Percentiles rank a stretch among this genome's conserved stretches.
phyloP scores from a whole-genome alignment of 2,888 invertebrate species.

The Thecocarcelia acutangulata region DNA sequence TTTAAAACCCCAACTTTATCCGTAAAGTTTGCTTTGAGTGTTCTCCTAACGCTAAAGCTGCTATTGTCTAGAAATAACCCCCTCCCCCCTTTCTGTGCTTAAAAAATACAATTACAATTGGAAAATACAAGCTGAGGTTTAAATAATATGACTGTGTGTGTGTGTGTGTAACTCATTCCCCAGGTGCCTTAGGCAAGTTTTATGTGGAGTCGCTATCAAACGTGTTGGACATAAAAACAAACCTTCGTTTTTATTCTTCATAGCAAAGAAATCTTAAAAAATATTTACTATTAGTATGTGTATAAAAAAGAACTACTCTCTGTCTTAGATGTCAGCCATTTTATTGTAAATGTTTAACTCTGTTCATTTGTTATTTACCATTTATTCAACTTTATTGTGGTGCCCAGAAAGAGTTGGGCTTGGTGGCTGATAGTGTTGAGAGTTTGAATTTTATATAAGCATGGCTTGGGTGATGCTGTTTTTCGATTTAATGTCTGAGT shows the following conservation, averaged over 20 bases:
- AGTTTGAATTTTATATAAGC: constrained; percentile 28
- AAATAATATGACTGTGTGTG: neutral
- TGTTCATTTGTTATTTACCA: constrained; percentile 1
- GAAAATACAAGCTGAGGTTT: neutral
- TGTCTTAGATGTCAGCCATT: constrained; percentile 51
- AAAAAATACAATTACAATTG: constrained; percentile 21
- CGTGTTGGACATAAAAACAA: constrained; percentile 53
- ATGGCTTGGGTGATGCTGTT: constrained; percentile 28
- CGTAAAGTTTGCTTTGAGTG: constrained; percentile 42
- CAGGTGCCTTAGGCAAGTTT: constrained; percentile 20
- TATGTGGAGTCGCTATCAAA: constrained; percentile 41
- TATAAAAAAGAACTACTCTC: neutral
- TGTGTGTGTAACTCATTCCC: constrained; percentile 26
- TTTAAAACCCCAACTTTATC: constrained; percentile 59
- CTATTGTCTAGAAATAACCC: neutral
- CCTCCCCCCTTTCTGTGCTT: constrained; percentile 31
- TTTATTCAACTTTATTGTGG: constrained; percentile 12
- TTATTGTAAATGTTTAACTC: constrained; percentile 36
- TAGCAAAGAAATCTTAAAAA: constrained; percentile 8
- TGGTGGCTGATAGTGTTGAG: constrained; percentile 25
- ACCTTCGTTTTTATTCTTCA: constrained; percentile 21
- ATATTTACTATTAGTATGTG: neutral
- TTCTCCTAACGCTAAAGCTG: constrained; percentile 39
- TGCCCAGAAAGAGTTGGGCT: constrained; percentile 43
- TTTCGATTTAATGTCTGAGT: constrained; percentile 11